A percentile compares a stretch with the other conserved stretches of the same genome.
Conservation (phyloP, 2,113 vertebrate species). For the Cinclus cinclus region DNA sequence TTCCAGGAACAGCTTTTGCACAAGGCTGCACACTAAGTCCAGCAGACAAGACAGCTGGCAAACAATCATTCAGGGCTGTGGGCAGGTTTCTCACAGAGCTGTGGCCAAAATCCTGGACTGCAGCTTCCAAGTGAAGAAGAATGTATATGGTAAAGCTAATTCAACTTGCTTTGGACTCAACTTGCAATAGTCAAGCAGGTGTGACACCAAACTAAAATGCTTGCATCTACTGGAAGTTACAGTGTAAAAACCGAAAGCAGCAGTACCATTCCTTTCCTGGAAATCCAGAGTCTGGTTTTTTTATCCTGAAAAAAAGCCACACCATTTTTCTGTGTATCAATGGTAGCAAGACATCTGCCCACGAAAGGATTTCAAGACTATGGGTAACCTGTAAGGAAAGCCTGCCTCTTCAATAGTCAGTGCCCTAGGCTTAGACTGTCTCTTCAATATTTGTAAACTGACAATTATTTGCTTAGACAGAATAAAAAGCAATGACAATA, state of each 20-base stretch:
- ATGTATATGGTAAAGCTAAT: neutral
- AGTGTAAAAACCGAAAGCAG: neutral
- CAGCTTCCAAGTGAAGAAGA: neutral
- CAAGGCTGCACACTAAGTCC: neutral
- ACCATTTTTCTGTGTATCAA: neutral
- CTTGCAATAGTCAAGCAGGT: neutral
- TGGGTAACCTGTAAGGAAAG: neutral
- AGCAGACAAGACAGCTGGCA: neutral
- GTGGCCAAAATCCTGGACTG: neutral
- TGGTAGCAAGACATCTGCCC: neutral
- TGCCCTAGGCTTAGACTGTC: neutral
- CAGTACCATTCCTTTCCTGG: neutral
- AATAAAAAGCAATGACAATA: neutral
- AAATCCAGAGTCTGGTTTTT: neutral
- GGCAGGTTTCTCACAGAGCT: neutral
- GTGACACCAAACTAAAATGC: neutral
- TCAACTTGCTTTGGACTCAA: neutral
- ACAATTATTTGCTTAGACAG: neutral
- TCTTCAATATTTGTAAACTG: neutral
- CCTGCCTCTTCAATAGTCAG: neutral
- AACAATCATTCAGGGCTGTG: neutral
- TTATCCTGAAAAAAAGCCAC: accelerated
- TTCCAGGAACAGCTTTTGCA: neutral
- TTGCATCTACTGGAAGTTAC: neutral
- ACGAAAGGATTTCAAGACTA: neutral